Evolutionary conservation across 92 coral and sea anemone species (phyloP).

Genomic region (Desmophyllum pertusum): DNA sequence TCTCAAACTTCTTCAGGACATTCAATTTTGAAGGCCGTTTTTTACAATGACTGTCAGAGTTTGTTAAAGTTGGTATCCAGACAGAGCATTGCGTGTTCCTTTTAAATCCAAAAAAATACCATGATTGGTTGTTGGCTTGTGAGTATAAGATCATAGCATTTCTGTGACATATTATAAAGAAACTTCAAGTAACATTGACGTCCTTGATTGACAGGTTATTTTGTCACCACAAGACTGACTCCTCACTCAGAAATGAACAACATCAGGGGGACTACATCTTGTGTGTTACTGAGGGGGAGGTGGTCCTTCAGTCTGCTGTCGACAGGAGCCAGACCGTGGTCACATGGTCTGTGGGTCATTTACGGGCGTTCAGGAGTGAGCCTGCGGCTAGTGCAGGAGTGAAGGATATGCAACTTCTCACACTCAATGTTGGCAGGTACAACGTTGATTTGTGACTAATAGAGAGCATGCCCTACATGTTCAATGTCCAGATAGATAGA

Average conservation of each 20-base stretch:
- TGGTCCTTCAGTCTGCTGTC: constrained; percentile 46
- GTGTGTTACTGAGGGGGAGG: constrained; percentile 61
- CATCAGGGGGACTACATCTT: constrained; percentile 70
- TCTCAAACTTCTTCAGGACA: no score
- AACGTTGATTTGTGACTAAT: neutral
- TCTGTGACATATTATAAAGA: neutral
- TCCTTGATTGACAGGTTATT: constrained; percentile 51
- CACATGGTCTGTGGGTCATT: constrained; percentile 75
- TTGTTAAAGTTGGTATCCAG: no score
- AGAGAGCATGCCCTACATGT: neutral
- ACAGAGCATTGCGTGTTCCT: no score
- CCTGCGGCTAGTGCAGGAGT: constrained; percentile 58
- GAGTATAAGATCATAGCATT: no score
- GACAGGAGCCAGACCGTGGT: constrained; percentile 53
- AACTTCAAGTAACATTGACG: neutral
- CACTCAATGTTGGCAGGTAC: constrained; percentile 77
- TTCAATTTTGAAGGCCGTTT: no score
- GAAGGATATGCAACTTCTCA: constrained; percentile 66
- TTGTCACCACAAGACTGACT: constrained; percentile 76
- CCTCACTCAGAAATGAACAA: constrained; percentile 79
- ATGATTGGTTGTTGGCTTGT: no score
- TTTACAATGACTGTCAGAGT: no score
- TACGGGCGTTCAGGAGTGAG: constrained; percentile 79
- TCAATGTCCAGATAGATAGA: neutral
- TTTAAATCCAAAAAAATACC: no score